Evolutionary conservation across 2,113 vertebrate species (phyloP).

Genomic region (Cottus gobio): DNA sequence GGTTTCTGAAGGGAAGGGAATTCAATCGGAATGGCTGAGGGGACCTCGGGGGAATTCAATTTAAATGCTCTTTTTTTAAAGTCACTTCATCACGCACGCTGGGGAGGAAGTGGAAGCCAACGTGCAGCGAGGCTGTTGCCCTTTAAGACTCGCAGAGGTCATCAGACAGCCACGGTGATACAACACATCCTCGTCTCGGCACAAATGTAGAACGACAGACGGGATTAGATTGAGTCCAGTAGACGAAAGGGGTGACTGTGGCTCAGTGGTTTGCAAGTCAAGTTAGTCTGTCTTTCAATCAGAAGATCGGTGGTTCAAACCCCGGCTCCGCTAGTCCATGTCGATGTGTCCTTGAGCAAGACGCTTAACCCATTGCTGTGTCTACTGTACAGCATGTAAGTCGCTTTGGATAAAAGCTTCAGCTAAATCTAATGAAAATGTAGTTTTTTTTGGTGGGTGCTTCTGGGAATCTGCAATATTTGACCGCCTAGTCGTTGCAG

Average conservation of each 20-base stretch:
- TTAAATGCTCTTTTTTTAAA: constrained; percentile 36
- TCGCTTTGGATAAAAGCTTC: too few species aligned
- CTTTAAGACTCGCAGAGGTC: constrained; percentile 53
- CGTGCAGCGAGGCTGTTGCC: constrained; percentile 18
- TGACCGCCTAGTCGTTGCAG: constrained; percentile 17
- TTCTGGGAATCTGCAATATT: constrained; percentile 13
- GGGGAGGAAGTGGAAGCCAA: constrained; percentile 43
- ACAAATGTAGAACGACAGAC: constrained; percentile 27
- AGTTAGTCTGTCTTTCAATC: too few species aligned
- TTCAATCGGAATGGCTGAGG: constrained; percentile 14
- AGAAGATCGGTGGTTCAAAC: too few species aligned
- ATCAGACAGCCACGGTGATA: constrained; percentile 46
- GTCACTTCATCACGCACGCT: constrained; percentile 43
- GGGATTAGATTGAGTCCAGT: constrained; percentile 33
- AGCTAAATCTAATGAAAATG: too few species aligned
- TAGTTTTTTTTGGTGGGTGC: neutral
- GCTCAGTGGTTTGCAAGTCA: too few species aligned
- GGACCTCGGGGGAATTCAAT: constrained; percentile 30
- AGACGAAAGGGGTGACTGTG: too few species aligned
- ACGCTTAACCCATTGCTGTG: too few species aligned
- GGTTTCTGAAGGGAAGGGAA: constrained; percentile 32
- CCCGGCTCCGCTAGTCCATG: too few species aligned
- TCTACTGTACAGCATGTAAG: too few species aligned
- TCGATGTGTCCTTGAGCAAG: too few species aligned
- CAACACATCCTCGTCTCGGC: constrained; percentile 28